Evolutionary conservation across 2,888 invertebrate genomes (phyloP), one percentile per base, ranked within the genome.

Genomic region (Cylloceria caligata): DNA sequence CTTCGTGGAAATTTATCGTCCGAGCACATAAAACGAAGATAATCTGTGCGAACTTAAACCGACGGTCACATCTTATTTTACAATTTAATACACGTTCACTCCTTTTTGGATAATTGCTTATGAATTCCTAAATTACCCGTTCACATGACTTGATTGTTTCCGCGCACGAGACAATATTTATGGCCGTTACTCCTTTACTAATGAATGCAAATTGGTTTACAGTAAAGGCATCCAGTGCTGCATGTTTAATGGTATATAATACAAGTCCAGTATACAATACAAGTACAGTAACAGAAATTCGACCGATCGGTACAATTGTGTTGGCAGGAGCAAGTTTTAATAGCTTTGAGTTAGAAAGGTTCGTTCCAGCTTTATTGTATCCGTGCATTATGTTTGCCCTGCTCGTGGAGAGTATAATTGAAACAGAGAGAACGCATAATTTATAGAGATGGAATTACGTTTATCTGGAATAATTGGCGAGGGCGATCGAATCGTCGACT

Each of bases 91-190:
- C 49, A 36, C 47, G 49, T 68, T 68, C 30, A 19, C 52, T 52
- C 52, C 71, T 72, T 76, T 77, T 81, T 45, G 64, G 62, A 60
- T 72, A 76, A 75, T 72, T 68, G 77, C 42, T 7, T 9, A 21
- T 1, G 52, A 52, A 52, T 52, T 52, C 52, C 2, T 64, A 57
- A 55, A 68, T 62, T 39, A 27, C 68, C n/a, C 7, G 27, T 52
- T 13, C 13, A 64, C 73, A 19, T 67, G 65, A 67, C 57, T 77
- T 69, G 73, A 87, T 87, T 85, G 81, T 84, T 52, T 24, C 73
- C 67, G 52, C 55, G 77, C 87, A 86, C 86, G 86, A 79, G 81
- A 84, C 78, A 83, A 85, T 86, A 87, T 87, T 87, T 86, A 87
- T 86, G 74, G 77, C 84, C 62, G 60, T 82, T 74, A 80, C 81